Evolutionary conservation across 2,888 invertebrate species (phyloP).

Genomic region (Drosophila meridionalis): DNA sequence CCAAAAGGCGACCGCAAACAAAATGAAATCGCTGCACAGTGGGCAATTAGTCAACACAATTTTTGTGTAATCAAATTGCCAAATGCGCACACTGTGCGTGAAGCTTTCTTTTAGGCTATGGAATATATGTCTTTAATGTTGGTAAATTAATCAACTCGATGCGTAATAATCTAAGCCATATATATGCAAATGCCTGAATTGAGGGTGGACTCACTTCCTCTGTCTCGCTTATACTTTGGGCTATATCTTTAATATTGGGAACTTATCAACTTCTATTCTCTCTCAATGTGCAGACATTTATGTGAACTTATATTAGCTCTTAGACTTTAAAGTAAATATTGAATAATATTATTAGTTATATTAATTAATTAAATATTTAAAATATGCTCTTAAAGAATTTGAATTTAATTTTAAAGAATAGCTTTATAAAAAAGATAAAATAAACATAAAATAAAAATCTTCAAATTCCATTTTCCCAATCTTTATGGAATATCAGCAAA

Average conservation of each 20-base stretch:
- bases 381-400: too few species aligned
- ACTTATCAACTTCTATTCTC: too few species aligned
- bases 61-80: too few species aligned
- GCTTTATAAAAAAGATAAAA: too few species aligned
- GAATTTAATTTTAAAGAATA: too few species aligned
- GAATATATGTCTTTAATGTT: not conserved
- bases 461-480: not conserved
- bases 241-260: too few species aligned
- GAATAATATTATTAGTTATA: too few species aligned
- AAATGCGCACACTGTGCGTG: not conserved
- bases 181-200: not conserved
- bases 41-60: slow-evolving; percentile 1
- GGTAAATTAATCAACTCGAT: not conserved
- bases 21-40: slow-evolving; percentile 1
- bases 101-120: not conserved
- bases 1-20: not conserved
- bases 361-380: too few species aligned
- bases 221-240: not conserved
- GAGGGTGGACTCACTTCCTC: not conserved
- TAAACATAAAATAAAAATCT: too few species aligned
- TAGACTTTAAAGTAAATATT: too few species aligned
- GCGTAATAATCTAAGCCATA: not conserved
- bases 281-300: too few species aligned
- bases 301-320: too few species aligned
- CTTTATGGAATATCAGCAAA: not conserved